Evolutionary conservation across 2,113 vertebrate species (phyloP).

Genomic region (Sylvia atricapilla): DNA sequence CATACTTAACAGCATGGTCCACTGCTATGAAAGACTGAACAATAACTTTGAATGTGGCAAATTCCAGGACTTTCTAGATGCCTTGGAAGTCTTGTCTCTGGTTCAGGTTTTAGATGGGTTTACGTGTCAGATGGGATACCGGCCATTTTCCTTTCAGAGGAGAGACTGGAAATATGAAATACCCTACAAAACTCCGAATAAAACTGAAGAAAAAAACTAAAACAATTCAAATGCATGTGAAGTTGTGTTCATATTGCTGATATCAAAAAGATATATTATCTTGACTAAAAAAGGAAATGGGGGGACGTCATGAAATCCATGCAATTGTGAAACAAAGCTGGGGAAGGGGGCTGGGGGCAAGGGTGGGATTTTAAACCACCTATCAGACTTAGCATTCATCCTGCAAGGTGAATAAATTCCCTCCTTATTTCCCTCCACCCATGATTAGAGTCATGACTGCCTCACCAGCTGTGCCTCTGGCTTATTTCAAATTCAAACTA

Average conservation of each 20-base stretch:
- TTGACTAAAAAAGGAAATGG: neutral
- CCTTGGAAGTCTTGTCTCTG: neutral
- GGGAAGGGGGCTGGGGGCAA: neutral
- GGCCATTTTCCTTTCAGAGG: neutral
- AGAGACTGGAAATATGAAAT: neutral
- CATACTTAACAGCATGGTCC: neutral
- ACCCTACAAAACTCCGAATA: neutral
- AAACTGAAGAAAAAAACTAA: neutral
- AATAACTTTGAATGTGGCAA: neutral
- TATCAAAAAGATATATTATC: neutral
- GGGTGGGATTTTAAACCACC: neutral
- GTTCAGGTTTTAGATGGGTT: neutral
- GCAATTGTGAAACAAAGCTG: neutral
- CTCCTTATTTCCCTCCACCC: constrained; percentile 16
- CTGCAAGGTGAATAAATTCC: constrained; percentile 38
- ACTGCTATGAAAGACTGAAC: neutral
- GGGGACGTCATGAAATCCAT: neutral
- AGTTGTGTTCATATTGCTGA: neutral
- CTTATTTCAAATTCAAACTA: constrained; percentile 72
- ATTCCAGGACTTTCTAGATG: neutral
- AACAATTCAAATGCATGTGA: neutral
- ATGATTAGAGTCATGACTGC: constrained; percentile 47
- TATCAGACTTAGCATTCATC: neutral
- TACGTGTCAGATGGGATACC: neutral
- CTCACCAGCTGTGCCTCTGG: constrained; percentile 61